These are phyloP conservation scores for Gopherus flavomarginatus DNA, from an alignment of 2,113 vertebrate species.

Conservation along the genomic window DNA sequence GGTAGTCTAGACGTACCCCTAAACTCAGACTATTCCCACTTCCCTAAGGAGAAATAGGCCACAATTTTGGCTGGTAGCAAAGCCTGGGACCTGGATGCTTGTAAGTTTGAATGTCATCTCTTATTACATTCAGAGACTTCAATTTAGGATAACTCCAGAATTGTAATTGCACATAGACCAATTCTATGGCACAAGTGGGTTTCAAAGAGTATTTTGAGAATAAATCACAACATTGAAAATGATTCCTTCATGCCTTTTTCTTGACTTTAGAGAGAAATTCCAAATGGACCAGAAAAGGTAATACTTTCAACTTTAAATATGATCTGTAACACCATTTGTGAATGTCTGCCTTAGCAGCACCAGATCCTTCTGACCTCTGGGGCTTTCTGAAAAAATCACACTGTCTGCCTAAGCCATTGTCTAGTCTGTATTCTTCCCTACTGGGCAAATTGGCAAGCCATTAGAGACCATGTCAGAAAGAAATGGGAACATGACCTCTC, in stretches of 20 bases:
- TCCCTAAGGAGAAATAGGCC: too few species aligned
- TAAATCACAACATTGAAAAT: background rate
- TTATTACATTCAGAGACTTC: background rate
- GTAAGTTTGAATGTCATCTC: too few species aligned
- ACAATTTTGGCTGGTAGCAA: too few species aligned
- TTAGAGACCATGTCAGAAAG: background rate
- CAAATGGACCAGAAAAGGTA: background rate
- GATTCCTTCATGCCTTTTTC: background rate
- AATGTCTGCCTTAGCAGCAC: background rate
- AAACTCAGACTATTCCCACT: too few species aligned
- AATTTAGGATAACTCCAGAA: background rate
- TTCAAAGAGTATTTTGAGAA: background rate
- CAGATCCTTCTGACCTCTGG: background rate
- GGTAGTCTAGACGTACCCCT: too few species aligned
- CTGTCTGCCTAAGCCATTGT: background rate
- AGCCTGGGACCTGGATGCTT: too few species aligned
- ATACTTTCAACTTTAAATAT: background rate
- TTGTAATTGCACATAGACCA: background rate
- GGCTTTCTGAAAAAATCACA: background rate
- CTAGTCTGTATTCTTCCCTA: background rate
- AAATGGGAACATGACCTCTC: background rate
- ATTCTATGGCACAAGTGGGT: background rate
- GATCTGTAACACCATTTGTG: background rate
- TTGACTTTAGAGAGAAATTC: background rate
- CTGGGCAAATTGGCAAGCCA: background rate